Conservation (phyloP, 2,888 invertebrate species). For the Diarsia dahlii region DNA sequence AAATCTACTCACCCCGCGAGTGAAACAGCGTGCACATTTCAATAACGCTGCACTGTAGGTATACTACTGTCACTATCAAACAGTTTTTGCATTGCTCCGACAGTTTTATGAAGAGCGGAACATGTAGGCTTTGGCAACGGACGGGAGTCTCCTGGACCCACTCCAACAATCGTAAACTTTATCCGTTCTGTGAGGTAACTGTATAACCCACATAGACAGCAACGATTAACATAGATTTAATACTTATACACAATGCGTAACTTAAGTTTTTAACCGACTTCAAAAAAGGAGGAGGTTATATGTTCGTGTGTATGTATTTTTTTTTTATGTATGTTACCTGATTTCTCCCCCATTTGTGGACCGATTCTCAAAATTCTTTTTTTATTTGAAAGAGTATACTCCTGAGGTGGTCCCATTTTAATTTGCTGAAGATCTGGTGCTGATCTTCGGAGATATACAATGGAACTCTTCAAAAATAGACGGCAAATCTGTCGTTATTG, state of each 20-base stretch:
- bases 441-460: no score
- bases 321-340: no score
- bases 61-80: not conserved
- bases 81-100: not conserved
- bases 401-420: no score
- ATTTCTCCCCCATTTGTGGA: no score
- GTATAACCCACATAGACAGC: slow-evolving; percentile 35
- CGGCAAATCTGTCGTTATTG: no score
- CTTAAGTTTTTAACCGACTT: no score
- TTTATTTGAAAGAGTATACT: no score
- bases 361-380: no score
- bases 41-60: not conserved
- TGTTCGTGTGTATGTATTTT: no score
- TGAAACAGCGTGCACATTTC: not conserved
- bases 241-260: slow-evolving; percentile 5
- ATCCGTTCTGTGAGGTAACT: slow-evolving; percentile 54
- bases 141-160: slow-evolving; percentile 63
- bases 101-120: slow-evolving; percentile 17
- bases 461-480: no score
- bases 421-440: no score
- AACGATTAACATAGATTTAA: not conserved
- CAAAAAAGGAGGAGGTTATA: no score
- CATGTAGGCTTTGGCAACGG: slow-evolving; percentile 8
- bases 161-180: slow-evolving; percentile 74
- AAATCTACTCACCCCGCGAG: not conserved